These are phyloP conservation scores for Neoaliturus tenellus DNA, from an alignment of 2,888 invertebrate genomes.

Conservation along the genomic window DNA sequence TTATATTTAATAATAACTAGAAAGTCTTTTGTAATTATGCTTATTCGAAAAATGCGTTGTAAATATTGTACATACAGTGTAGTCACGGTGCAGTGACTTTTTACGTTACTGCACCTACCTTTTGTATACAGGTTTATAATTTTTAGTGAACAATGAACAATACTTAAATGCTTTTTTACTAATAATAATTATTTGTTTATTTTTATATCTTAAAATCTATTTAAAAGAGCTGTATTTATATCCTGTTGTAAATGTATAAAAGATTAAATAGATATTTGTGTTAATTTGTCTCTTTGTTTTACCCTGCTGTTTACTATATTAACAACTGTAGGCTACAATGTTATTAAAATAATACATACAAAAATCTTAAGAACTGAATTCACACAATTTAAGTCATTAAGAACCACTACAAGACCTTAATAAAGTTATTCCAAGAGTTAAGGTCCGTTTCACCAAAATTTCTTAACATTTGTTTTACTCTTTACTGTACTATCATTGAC, in stretches of 20 bases:
- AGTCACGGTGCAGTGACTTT: constrained; percentile 4
- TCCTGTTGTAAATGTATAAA: constrained; percentile 53
- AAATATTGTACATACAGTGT: constrained; percentile 51
- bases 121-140: constrained; percentile 47
- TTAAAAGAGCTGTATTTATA: constrained; percentile 55
- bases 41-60: constrained; percentile 43
- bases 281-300: background rate
- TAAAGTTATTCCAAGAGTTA: too few relatives aligned
- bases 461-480: too few relatives aligned
- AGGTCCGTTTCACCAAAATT: too few relatives aligned
- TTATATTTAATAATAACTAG: constrained; percentile 49
- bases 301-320: background rate
- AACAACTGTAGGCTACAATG: too few relatives aligned
- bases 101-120: constrained; percentile 10
- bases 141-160: constrained; percentile 32
- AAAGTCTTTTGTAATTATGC: constrained; percentile 47
- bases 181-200: constrained; percentile 52
- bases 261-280: constrained; percentile 51
- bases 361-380: too few relatives aligned
- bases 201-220: constrained; percentile 53
- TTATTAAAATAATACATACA: too few relatives aligned
- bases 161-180: constrained; percentile 52
- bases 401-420: too few relatives aligned
- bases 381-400: too few relatives aligned
- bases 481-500: too few relatives aligned